phyloP scores from a whole-genome alignment of 1,140 invertebrate genomes.

The Fragariocoptes setiger region DNA sequence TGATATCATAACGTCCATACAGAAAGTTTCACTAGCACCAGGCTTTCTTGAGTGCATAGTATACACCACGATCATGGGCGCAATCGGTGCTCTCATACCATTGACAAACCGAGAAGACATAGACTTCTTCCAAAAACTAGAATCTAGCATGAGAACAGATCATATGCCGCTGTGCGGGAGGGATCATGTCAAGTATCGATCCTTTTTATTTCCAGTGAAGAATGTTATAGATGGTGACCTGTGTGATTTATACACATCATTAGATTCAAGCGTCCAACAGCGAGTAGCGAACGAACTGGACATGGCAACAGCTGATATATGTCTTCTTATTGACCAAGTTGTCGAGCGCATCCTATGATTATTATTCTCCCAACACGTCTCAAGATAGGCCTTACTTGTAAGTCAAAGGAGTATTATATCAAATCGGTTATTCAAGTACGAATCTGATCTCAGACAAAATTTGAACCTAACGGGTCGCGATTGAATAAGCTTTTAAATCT shows the following conservation, averaged over 20 bases:
- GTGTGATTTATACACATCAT: conserved; percentile 90
- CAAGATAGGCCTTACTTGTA: conserved; percentile 75
- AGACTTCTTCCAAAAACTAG: conserved; percentile 94
- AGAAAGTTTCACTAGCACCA: conserved; percentile 82
- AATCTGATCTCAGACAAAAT: no score
- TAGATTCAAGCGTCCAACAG: conserved; percentile 73
- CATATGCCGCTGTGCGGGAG: conserved; percentile 78
- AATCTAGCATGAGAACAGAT: conserved; percentile 97
- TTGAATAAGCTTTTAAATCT: no score
- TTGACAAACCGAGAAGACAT: conserved; percentile 94
- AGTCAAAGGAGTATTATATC: no score
- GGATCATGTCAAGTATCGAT: conserved; percentile 84
- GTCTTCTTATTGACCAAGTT: conserved; percentile 3
- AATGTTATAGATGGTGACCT: conserved; percentile 95
- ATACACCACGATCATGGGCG: conserved; percentile 77
- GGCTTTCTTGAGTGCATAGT: conserved; percentile 81
- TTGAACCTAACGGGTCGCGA: no score
- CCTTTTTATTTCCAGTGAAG: conserved; percentile 92
- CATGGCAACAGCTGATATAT: conserved; percentile 65
- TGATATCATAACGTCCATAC: conserved; percentile 53
- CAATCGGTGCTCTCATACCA: conserved; percentile 77
- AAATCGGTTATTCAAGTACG: no score
- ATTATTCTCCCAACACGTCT: conserved; percentile 19
- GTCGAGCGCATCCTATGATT: conserved; percentile 2
- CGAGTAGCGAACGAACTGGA: conserved; percentile 75